These are phyloP conservation scores for Archegozetes longisetosus DNA, from an alignment of 1,140 invertebrate species.

Conservation along the genomic window DNA sequence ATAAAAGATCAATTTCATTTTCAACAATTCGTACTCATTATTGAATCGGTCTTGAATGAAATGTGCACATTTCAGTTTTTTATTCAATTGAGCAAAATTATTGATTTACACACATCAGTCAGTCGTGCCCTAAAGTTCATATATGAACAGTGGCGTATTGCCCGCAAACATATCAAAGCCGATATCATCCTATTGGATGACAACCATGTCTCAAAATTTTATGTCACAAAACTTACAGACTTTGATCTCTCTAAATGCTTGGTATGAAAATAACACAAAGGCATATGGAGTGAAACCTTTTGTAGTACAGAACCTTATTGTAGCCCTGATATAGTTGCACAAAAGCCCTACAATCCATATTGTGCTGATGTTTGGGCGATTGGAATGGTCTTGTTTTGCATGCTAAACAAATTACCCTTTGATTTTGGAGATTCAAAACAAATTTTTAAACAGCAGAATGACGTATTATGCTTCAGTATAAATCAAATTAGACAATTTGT, in stretches of 20 bases:
- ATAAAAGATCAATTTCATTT: too few species aligned
- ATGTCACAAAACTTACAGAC: too few species aligned
- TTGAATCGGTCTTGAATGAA: too few species aligned
- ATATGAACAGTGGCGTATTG: too few species aligned
- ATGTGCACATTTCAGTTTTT: too few species aligned
- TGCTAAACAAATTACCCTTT: slow-evolving; percentile 29
- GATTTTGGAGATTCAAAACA: slow-evolving; percentile 32
- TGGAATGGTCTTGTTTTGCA: slow-evolving; percentile 25
- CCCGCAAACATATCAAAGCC: slow-evolving; percentile 13
- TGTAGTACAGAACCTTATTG: slow-evolving; percentile 14
- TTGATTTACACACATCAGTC: too few species aligned
- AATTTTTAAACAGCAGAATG: too few species aligned
- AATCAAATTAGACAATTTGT: too few species aligned
- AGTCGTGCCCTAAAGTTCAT: too few species aligned
- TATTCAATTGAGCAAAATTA: too few species aligned
- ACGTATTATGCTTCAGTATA: too few species aligned
- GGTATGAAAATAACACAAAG: not conserved
- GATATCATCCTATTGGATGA: slow-evolving; percentile 11
- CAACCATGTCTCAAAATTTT: slow-evolving; percentile 2
- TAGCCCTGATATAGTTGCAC: slow-evolving; percentile 24
- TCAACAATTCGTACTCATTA: too few species aligned
- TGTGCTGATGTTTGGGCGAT: slow-evolving; percentile 23
- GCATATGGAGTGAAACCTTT: slow-evolving; percentile 8
- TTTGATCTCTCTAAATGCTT: slow-evolving; percentile 12
- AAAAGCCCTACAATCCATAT: slow-evolving; percentile 22